phyloP scores from a whole-genome alignment of 2,888 invertebrate species.

The Amphimallon solstitiale region DNA sequence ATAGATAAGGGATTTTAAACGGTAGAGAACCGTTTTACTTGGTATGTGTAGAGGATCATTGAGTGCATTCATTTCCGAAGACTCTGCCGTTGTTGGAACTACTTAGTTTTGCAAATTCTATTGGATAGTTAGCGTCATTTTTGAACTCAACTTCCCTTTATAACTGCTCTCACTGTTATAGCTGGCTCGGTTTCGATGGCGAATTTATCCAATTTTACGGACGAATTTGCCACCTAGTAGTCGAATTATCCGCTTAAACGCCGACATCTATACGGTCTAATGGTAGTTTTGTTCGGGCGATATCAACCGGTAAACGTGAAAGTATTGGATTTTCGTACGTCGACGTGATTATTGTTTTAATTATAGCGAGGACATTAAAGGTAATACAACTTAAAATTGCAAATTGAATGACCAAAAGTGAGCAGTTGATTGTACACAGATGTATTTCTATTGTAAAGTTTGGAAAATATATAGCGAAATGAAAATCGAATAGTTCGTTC shows the following conservation, averaged over 20 bases:
- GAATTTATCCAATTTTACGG: conserved; percentile 29
- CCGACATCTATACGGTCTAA: conserved; percentile 5
- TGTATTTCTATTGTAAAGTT: not conserved
- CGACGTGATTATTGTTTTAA: not conserved
- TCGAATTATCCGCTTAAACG: conserved; percentile 14
- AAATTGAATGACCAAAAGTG: not conserved
- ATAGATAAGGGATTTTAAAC: too few relatives aligned
- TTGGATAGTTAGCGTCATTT: conserved; percentile 26
- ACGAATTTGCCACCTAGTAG: conserved; percentile 19
- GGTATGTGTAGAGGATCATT: too few relatives aligned
- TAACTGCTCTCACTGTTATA: conserved; percentile 18
- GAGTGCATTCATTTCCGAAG: too few relatives aligned
- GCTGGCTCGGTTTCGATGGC: conserved; percentile 16
- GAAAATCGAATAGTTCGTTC: too few relatives aligned
- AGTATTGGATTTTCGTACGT: not conserved
- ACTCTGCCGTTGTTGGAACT: too few relatives aligned
- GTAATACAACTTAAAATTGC: not conserved
- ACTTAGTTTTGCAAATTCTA: conserved; percentile 22
- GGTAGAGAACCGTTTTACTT: too few relatives aligned
- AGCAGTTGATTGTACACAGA: not conserved
- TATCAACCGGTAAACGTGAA: not conserved
- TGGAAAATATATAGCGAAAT: too few relatives aligned
- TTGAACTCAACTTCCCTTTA: conserved; percentile 14
- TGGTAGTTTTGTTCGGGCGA: not conserved
- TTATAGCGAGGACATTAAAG: not conserved